A percentile compares a stretch with the other conserved stretches of the same genome.
phyloP scores from a whole-genome alignment of 1,140 invertebrate species.

The Luehdorfia chinensis region DNA sequence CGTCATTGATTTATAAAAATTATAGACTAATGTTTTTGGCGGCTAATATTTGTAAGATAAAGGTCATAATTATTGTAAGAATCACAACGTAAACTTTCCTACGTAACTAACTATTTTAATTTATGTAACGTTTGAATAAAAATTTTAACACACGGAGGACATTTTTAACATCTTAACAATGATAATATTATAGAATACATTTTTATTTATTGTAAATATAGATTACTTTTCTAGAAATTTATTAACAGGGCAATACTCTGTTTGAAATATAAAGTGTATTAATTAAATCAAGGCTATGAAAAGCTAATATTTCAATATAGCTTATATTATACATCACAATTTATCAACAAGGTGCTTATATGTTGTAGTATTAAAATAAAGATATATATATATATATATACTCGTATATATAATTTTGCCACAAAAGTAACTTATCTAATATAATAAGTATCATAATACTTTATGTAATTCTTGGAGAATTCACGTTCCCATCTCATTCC shows the following conservation, averaged over 20 bases:
- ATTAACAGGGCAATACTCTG: background rate
- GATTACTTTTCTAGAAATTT: constrained; percentile 8
- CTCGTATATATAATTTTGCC: too few species aligned
- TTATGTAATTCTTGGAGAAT: too few species aligned
- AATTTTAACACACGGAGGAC: background rate
- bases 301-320: background rate
- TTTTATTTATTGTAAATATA: constrained; percentile 23
- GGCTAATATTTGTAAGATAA: too few species aligned
- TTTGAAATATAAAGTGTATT: background rate
- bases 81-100: too few species aligned
- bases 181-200: constrained; percentile 6
- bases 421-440: too few species aligned
- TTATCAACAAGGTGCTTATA: background rate
- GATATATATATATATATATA: too few species aligned
- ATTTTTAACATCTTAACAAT: constrained; percentile 2
- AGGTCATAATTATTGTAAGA: too few species aligned
- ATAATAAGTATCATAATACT: too few species aligned
- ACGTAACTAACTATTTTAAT: too few species aligned
- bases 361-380: too few species aligned
- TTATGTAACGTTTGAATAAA: background rate
- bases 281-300: background rate
- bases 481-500: too few species aligned
- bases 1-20: too few species aligned
- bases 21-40: background rate
- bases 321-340: background rate